A percentile compares a stretch with the other conserved stretches of the same genome.
These are phyloP conservation scores for Esox masquinongy DNA, from an alignment of 2,797 vertebrate species.

Conservation along the genomic window DNA sequence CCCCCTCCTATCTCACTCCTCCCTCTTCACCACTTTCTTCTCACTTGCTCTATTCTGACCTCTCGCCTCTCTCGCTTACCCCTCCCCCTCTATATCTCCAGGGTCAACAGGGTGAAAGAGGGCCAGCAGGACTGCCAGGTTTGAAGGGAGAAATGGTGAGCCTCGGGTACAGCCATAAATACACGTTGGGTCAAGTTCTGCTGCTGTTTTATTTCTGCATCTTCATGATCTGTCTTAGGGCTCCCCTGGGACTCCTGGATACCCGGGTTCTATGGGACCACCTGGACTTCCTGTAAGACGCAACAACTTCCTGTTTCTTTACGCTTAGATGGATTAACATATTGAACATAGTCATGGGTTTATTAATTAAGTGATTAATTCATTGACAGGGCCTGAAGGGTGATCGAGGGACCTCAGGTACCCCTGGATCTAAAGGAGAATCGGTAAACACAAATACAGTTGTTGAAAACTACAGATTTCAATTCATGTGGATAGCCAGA, in stretches of 20 bases:
- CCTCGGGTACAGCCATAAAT: slow-evolving; percentile 30
- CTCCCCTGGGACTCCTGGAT: slow-evolving; percentile 85
- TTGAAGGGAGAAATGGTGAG: slow-evolving; percentile 91
- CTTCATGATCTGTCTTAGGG: slow-evolving; percentile 72
- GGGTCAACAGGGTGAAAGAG: slow-evolving; percentile 92
- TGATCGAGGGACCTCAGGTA: slow-evolving; percentile 84
- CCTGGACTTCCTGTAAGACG: slow-evolving; percentile 89
- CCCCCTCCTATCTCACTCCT: neutral
- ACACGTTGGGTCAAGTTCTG: slow-evolving; percentile 11
- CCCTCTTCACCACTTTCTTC: slow-evolving; percentile 18
- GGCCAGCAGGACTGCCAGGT: slow-evolving; percentile 77
- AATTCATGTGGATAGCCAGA: neutral
- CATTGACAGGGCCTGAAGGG: slow-evolving; percentile 87
- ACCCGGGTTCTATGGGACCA: slow-evolving; percentile 86
- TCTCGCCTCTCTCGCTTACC: slow-evolving; percentile 25
- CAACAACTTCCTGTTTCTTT: neutral
- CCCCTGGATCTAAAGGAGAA: slow-evolving; percentile 86
- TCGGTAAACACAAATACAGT: slow-evolving; percentile 74
- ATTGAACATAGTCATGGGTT: slow-evolving; percentile 20
- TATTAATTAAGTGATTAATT: slow-evolving; percentile 23
- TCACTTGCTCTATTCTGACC: slow-evolving; percentile 25
- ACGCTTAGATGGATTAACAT: slow-evolving; percentile 30
- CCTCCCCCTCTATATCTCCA: slow-evolving; percentile 60
- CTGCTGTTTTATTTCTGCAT: neutral
- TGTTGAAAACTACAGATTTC: neutral